Base-by-base conservation (phyloP, 2,888 invertebrate species). In the Lydus trimaculatus region DNA sequence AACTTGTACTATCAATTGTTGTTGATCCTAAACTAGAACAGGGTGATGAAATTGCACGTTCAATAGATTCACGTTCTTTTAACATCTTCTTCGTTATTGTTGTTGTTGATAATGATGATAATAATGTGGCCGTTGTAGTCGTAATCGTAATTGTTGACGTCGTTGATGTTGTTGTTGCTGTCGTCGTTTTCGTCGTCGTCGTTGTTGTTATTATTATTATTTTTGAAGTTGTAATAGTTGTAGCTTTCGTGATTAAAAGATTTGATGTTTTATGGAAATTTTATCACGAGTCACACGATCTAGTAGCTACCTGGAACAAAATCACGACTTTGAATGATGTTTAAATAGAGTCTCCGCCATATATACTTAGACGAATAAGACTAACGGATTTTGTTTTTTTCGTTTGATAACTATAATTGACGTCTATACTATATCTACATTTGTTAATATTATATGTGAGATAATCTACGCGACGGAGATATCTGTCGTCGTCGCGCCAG, bases 21-120 rank as follows among this genome's bases (percentile, higher is more conserved):
- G 81, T 81, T 69, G 82, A 80, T 63, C 83, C 82, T 66, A 85
- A 84, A 78, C 86, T 85, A 70, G 83, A 83, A 73, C 85, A 86
- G 70, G 85, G 83, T 63, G 85, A 84, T 64, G 86, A 83, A 70
- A 85, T 84, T 78, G 85, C 86, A 73, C 86, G 84, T 73, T 87
- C 86, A 85, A 83, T 87, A 86, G 88, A 86, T 79, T 90, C 88
- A 66, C 91, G 88, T 84, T 92, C 92, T 85, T 92, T 92, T 85
- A 92, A 86, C 92, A 92, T 92, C 72, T 81, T 75, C 81, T 48
- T 48, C 23, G 48, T 20, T 48, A 9, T 48, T 48, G 48, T 48
- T 48, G 48, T 48, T 48, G n/a, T 43, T 39, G 23, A 62, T 31
- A 15, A 23, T 62, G 62, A 25, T 20, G 43, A 60, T n/a, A 31